phyloP scores from a whole-genome alignment of 2,888 invertebrate species.

The Watsonalla cultraria region DNA sequence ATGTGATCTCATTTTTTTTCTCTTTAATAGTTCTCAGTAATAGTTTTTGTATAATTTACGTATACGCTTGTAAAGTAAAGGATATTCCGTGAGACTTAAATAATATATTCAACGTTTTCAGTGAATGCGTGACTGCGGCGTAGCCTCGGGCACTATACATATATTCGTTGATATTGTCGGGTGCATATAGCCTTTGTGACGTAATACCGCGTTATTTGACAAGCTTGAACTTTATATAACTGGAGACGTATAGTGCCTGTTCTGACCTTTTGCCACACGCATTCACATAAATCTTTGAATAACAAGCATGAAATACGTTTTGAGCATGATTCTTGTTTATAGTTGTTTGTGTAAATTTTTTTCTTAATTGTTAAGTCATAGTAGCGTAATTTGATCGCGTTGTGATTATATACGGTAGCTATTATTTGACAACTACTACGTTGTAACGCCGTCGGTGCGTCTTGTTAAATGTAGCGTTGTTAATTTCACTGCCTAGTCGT shows the following conservation, averaged over 20 bases:
- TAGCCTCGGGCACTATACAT: too few relatives aligned
- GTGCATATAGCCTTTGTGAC: background rate
- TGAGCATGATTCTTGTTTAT: background rate
- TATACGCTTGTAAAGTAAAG: too few relatives aligned
- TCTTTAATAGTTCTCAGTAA: too few relatives aligned
- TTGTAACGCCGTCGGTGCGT: background rate
- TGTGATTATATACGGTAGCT: background rate
- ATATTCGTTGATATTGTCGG: background rate
- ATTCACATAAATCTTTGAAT: background rate
- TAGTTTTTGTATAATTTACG: too few relatives aligned
- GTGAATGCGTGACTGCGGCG: background rate
- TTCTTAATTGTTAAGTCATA: constrained; percentile 10
- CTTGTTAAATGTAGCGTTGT: background rate
- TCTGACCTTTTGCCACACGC: background rate
- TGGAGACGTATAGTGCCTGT: background rate
- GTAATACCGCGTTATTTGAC: background rate
- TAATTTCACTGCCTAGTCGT: constrained; percentile 1
- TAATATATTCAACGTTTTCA: background rate
- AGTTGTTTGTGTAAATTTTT: background rate
- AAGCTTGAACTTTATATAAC: background rate
- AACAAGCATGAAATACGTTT: background rate
- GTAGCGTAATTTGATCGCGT: constrained; percentile 18
- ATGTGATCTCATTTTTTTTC: background rate
- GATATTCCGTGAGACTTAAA: background rate
- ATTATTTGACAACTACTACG: background rate